Base-by-base conservation (phyloP, 1,140 invertebrate species). In the Sinella curviseta region DNA sequence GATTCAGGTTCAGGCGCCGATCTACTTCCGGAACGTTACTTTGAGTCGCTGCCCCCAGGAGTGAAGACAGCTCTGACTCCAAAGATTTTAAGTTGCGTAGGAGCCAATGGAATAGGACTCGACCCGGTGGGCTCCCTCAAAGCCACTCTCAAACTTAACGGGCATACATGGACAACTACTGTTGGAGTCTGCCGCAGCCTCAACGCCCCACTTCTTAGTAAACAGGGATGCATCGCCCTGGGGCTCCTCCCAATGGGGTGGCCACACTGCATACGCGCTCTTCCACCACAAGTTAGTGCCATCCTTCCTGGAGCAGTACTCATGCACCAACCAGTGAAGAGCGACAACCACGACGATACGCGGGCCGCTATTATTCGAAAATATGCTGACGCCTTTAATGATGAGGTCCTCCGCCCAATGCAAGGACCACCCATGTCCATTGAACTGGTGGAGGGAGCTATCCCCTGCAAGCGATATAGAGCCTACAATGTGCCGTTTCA, bases 371-470 rank as follows among this genome's bases (percentile, higher is more conserved):
- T 48, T 20, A 12, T 26, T n/a, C 8, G 26, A 4, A 26, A 70
- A 33, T 33, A 8, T 14, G 8, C 65, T 31, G 65, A 2, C 4
- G 65, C 65, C 12, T 70, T 70, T 33, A 30, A 70, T n/a, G 65
- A 70, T 30, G 8, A 8, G 3, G 65, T 70, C 28, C 31, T 70
- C 8, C 65, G 65, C 65, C 65, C 65, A 70, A 70, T 70, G 65
- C 4, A 70, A 12, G 65, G 65, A n/a, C 1, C 2, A n/a, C 65
- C 65, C 2, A 70, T 70, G 65, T 70, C 65, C 26, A 70, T 70
- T n/a, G 12, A 70, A 12, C n/a, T 31, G 8, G 8, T 70, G 3
- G 30, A 31, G 12, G 65, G 57, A 12, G 65, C 31, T 8, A 30
- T 70, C 12, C 65, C 65, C n/a, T 30, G 26, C 31, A 70, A 70